Evolutionary conservation across 2,797 vertebrate genomes (phyloP), one percentile per base, ranked within the genome.

Genomic region (Sebastes elongatus): DNA sequence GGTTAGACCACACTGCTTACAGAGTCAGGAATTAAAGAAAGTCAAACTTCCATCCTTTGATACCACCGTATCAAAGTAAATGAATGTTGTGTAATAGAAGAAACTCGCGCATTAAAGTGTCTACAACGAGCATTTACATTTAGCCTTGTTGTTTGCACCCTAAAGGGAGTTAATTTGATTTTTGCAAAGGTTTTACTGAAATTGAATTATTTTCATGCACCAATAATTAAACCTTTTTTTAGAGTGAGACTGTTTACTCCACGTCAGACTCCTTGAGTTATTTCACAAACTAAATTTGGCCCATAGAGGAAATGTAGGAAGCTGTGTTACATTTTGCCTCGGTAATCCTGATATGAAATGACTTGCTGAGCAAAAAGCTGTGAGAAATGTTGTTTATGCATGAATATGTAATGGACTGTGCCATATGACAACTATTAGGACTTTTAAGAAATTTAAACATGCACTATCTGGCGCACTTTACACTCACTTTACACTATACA

Each of bases 1-100:
- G 32, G 71, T 59, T 78, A 87, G 82, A 87, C 80, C 78, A 74
- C 66, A 38, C 66, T 28, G 70, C 79, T 76, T 38, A 83, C 62
- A 55, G 59, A 55, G 59, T 63, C 2, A 2, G 56, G 32, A 68
- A 66, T 74, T 30, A 22, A 63, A 59, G 35, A 52, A 67, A 74
- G 61, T 74, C 56, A 28, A 82, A 59, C 49, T 76, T 79, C 63
- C 55, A 30, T 27, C 64, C 25, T 59, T 56, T 63, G 57, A 80
- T 61, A 80, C 33, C 42, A 60, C 77, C 33, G 86, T 49, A 76
- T 30, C 20, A 68, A 78, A 82, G 76, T 32, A 70, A 76, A 82
- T 55, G 7, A 66, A 22, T 2, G 38, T 62, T 69, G 55, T 33
- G 71, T 52, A 57, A 72, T 66, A 64, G 42, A 63, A 25, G 28